Evolutionary conservation across 2,113 vertebrate species (phyloP).

Genomic region (Scolopax mira): DNA sequence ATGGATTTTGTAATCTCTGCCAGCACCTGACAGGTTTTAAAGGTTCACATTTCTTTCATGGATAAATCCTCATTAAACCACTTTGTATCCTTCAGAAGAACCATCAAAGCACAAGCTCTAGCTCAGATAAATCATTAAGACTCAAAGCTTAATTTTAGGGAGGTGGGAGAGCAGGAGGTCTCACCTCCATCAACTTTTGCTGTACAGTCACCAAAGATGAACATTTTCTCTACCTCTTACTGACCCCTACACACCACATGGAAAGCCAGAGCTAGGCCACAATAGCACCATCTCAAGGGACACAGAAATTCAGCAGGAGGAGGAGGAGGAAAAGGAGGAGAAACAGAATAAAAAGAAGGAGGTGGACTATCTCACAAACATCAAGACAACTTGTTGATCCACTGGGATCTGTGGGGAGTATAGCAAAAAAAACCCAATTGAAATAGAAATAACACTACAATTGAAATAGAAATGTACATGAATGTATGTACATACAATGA

Average conservation of each 20-base stretch:
- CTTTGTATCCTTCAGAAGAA: not conserved
- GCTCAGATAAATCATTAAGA: not conserved
- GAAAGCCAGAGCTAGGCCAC: not conserved
- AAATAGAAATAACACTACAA: not conserved
- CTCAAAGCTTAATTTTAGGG: not conserved
- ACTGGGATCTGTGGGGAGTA: not conserved
- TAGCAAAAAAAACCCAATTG: not conserved
- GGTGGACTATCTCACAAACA: not conserved
- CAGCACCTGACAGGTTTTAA: not conserved
- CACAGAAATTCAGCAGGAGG: not conserved
- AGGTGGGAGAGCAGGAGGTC: not conserved
- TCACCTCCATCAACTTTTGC: not conserved
- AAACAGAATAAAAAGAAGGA: not conserved
- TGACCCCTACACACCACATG: not conserved
- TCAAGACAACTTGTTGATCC: not conserved
- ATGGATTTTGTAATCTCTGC: not conserved
- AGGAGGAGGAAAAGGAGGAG: not conserved
- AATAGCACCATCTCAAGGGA: not conserved
- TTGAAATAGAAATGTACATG: not conserved
- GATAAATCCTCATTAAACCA: not conserved
- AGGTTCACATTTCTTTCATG: not conserved
- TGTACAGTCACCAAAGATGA: too few relatives aligned
- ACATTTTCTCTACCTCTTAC: not conserved
- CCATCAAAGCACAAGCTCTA: not conserved
- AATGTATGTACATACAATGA: too few relatives aligned